These are phyloP conservation scores for Lutraria lutraria DNA, from an alignment of 2,888 invertebrate genomes.

Conservation along the genomic window DNA sequence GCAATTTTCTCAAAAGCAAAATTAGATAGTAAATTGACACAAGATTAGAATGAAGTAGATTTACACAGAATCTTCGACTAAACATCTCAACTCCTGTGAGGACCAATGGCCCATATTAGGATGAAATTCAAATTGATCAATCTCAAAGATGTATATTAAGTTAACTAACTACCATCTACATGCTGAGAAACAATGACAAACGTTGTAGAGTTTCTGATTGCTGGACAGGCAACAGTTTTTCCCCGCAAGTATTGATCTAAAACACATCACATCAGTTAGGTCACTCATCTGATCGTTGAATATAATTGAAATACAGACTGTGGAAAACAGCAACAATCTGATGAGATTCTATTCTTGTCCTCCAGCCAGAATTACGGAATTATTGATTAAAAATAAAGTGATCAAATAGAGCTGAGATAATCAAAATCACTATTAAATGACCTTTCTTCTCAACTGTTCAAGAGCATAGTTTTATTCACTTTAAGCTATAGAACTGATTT, in stretches of 20 bases:
- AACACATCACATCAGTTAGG: background rate
- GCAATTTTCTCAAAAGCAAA: too few relatives aligned
- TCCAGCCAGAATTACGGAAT: background rate
- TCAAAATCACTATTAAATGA: background rate
- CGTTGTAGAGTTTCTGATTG: background rate
- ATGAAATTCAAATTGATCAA: background rate
- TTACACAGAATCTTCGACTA: background rate
- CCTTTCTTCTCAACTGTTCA: conserved; percentile 6
- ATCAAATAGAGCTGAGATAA: background rate
- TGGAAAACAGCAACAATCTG: background rate
- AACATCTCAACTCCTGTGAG: background rate
- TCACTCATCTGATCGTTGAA: background rate
- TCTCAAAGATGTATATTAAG: background rate
- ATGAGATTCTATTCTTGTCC: background rate
- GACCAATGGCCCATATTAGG: background rate
- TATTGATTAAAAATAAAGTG: background rate
- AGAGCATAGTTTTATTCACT: background rate
- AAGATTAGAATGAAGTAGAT: too few relatives aligned
- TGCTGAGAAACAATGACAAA: background rate
- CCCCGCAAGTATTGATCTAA: background rate
- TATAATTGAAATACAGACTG: background rate
- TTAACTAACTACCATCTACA: background rate
- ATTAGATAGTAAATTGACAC: too few relatives aligned
- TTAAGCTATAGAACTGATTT: too few relatives aligned
- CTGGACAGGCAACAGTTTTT: background rate